These are phyloP conservation scores for Rallus limicola DNA, from an alignment of 2,113 vertebrate species.

Conservation along the genomic window DNA sequence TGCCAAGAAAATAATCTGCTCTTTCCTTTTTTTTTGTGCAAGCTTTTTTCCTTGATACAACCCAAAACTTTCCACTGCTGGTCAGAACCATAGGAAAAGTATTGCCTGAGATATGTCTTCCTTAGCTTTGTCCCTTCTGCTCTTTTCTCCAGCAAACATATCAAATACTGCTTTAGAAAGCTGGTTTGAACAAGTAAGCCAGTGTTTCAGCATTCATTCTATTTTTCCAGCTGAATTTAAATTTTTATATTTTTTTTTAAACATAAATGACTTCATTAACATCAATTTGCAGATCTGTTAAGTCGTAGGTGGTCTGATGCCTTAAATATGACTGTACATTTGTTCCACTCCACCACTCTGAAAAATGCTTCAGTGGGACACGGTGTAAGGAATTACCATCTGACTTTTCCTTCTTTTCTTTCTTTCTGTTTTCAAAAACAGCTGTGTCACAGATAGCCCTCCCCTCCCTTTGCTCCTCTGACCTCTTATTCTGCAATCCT, in stretches of 20 bases:
- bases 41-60: neutral
- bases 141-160: neutral
- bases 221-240: slow-evolving; percentile 68
- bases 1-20: neutral
- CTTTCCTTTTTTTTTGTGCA: neutral
- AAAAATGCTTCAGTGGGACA: neutral
- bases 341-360: neutral
- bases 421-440: slow-evolving; percentile 39
- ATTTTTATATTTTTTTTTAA: neutral
- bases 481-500: slow-evolving; percentile 45
- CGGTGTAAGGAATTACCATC: neutral
- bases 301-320: slow-evolving; percentile 55
- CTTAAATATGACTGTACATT: slow-evolving; percentile 35
- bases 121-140: slow-evolving; percentile 16
- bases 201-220: slow-evolving; percentile 50
- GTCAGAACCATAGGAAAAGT: neutral
- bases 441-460: slow-evolving; percentile 52
- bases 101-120: neutral
- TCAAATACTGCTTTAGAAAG: slow-evolving; percentile 37
- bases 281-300: slow-evolving; percentile 51
- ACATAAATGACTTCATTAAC: slow-evolving; percentile 47
- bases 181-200: slow-evolving; percentile 41
- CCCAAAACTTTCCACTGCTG: neutral
- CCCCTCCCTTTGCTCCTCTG: slow-evolving; percentile 19
- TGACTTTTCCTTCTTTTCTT: neutral